phyloP scores from a whole-genome alignment of 2,113 vertebrate genomes.

The Phylloscopus whistleri region DNA sequence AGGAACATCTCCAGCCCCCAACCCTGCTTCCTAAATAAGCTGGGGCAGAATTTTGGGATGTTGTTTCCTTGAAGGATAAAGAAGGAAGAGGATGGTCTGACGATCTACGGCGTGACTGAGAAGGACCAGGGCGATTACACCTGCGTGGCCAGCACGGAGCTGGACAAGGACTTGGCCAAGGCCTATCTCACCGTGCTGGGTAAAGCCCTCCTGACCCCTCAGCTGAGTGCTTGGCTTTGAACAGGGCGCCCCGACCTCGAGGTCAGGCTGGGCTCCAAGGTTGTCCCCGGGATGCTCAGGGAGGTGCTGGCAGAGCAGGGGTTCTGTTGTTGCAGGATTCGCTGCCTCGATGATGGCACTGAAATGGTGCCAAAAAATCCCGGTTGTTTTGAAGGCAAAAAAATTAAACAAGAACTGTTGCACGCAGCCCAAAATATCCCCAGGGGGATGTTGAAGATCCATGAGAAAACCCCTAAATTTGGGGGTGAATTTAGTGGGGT shows the following conservation, averaged over 20 bases:
- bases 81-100: constrained; percentile 86
- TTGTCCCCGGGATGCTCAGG: neutral
- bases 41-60: neutral
- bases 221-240: neutral
- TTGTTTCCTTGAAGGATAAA: constrained; percentile 74
- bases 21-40: accelerated
- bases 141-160: constrained; percentile 85
- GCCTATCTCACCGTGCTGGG: constrained; percentile 91
- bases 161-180: constrained; percentile 88
- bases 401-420: neutral
- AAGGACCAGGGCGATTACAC: constrained; percentile 90
- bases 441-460: neutral
- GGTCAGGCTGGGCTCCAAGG: neutral
- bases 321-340: accelerated
- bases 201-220: constrained; percentile 51
- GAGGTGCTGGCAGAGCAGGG: neutral
- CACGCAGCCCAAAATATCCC: neutral
- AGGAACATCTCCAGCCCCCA: neutral
- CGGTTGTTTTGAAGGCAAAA: neutral
- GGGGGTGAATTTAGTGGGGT: neutral
- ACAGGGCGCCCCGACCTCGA: neutral
- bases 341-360: neutral
- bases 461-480: neutral
- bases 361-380: neutral
- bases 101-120: constrained; percentile 82